Percentiles rank a stretch among this genome's conserved stretches.
These are phyloP conservation scores for Ispidina lecontei DNA, from an alignment of 2,797 vertebrate species.

Conservation along the genomic window DNA sequence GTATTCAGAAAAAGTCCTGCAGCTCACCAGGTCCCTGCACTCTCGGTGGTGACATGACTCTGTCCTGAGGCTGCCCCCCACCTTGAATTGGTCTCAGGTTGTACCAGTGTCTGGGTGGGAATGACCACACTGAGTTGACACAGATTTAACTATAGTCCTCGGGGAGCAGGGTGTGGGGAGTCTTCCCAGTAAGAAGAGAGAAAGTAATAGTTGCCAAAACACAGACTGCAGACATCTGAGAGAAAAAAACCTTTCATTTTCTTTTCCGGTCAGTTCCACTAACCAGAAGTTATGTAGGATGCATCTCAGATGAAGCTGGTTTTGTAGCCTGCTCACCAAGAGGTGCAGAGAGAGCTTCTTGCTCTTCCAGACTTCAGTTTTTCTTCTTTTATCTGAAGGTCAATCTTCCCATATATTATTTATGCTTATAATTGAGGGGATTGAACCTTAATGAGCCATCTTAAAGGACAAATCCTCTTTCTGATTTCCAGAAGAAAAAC, in stretches of 20 bases:
- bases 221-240: neutral
- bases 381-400: constrained; percentile 17
- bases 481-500: neutral
- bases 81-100: neutral
- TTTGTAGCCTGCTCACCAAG: neutral
- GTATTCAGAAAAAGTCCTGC: neutral
- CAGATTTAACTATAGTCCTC: neutral
- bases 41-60: neutral
- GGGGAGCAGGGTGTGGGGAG: accelerated
- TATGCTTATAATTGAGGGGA: constrained; percentile 35
- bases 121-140: neutral
- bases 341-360: neutral
- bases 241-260: neutral
- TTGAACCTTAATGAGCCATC: neutral
- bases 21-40: neutral
- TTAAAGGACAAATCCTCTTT: constrained; percentile 27
- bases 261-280: neutral
- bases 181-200: neutral
- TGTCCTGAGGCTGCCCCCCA: neutral
- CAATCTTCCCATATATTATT: constrained; percentile 29
- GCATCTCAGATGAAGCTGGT: neutral
- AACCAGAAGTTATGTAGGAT: neutral
- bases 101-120: neutral
- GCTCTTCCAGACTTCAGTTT: neutral
- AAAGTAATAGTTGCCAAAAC: neutral